Base-by-base conservation (phyloP, 2,113 vertebrate species). In the Elgaria multicarinata region DNA sequence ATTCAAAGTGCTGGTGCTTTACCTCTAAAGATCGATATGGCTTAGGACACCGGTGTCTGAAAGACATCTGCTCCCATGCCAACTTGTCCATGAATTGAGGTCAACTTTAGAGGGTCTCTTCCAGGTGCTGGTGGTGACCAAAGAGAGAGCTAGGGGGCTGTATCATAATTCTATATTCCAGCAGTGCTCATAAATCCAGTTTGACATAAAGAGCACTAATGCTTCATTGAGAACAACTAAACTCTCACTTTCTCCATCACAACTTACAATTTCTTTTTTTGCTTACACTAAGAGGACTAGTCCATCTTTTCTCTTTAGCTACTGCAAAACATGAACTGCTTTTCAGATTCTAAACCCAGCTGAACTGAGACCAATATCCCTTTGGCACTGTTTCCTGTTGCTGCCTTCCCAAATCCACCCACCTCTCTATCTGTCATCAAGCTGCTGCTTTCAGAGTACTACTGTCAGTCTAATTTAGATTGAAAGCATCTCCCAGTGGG, bases 391-490 rank as follows among this genome's bases (percentile, higher is more conserved):
- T 46, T 83, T 89, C 67, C 42, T 26, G 58, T 67, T 67, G 18
- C 33, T 31, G 12, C 8, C 62, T 77, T 89, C 46, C 58, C 58
- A 83, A 53, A 69, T 42, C 88, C 81, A 66, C 86, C 74, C 75
- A 87, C 75, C 75, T 77, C 33, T 44, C 88, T 16, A 22, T 67
- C 88, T 89, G n/a, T 84, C 88, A 89, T 84, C 58, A 33, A 77
- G 88, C 88, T 84, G 13, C 62, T 50, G 33, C 46, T 84, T 76
- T 89, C 72, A 67, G 81, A 53, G 72, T 50, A 67, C 72, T 77
- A 66, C 74, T 89, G 81, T 89, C 72, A 89, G 72, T 84, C 83
- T 85, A 79, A 85, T 79, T 85, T 79, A 90, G 75, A 86, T 86
- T 26, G 83, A 85, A 90, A 80, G 66, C 46, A 46, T 80, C 64